Evolutionary conservation across 2,113 vertebrate species (phyloP), one percentile per base, ranked within the genome.

Genomic region (Pangasianodon hypophthalmus): DNA sequence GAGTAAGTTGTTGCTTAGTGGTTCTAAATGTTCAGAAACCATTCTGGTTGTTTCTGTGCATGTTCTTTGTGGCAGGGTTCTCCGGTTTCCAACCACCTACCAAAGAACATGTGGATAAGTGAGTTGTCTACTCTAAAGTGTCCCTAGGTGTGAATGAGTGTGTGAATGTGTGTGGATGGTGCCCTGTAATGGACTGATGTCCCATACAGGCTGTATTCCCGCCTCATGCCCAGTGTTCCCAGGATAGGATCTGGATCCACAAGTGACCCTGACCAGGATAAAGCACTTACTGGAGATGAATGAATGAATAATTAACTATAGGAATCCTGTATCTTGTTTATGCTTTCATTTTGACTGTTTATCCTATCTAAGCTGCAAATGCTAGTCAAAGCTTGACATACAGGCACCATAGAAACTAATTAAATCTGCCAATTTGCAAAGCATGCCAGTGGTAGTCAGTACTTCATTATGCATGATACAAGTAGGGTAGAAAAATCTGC

Each of bases 361-460:
- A 83, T 91, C 93, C 90, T 93, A 92, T 81, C 7, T 69, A 75
- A 71, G 58, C 32, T 91, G 89, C 87, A 37, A 32, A 41, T 94
- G 93, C 93, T 94, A 94, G 90, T 94, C 93, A 93, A 96, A 95
- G 92, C 92, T 95, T 94, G 93, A 94, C 95, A 95, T 94, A 95
- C 94, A 95, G 96, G 96, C 95, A 97, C 95, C 71, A 54, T 96
- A 84, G 56, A 44, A 60, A 37, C 56, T 84, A 11, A 62, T 44
- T 62, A 16, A 46, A 86, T 56, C 58, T 29, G 79, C 46, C 80
- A 62, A 84, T 46, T 58, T 64, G 69, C 46, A 83, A 64, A 58
- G 2, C 87, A 89, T 79, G 58, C 80, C 87, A 88, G 62, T 41
- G 46, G 81, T 19, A 75, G 67, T 64, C 62, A 73, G 37, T 69